Percentiles rank a stretch among this genome's conserved stretches.
These are phyloP conservation scores for Melopsittacus undulatus DNA, from an alignment of 2,797 vertebrate species.

Conservation along the genomic window DNA sequence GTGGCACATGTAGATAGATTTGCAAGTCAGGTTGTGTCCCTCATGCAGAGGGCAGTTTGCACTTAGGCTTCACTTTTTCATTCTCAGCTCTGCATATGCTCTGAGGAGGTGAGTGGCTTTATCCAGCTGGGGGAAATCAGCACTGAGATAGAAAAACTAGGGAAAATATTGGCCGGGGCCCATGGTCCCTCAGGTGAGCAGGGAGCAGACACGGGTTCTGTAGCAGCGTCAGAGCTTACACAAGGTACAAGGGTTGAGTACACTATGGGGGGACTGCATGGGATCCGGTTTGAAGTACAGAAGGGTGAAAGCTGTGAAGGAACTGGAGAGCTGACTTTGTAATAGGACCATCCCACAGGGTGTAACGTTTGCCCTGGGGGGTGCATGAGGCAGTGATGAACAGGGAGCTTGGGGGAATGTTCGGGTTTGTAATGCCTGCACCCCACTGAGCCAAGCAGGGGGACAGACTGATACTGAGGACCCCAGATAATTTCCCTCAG, in stretches of 20 bases:
- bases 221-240: accelerated
- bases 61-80: not conserved
- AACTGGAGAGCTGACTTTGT: not conserved
- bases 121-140: not conserved
- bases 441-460: not conserved
- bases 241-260: not conserved
- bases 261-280: accelerated
- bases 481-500: not conserved
- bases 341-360: not conserved
- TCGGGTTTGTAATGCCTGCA: accelerated
- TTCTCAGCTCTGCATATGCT: not conserved
- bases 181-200: accelerated
- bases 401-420: accelerated
- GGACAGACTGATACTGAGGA: accelerated
- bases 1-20: too few relatives aligned
- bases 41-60: too few relatives aligned
- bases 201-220: not conserved
- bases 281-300: accelerated
- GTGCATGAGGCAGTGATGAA: accelerated
- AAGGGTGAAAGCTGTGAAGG: not conserved
- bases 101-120: not conserved
- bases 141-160: not conserved
- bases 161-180: not conserved
- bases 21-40: accelerated
- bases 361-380: not conserved